These are phyloP conservation scores for Phrynocephalus vlangalii DNA, from an alignment of 2,797 vertebrate species.

Conservation along the genomic window DNA sequence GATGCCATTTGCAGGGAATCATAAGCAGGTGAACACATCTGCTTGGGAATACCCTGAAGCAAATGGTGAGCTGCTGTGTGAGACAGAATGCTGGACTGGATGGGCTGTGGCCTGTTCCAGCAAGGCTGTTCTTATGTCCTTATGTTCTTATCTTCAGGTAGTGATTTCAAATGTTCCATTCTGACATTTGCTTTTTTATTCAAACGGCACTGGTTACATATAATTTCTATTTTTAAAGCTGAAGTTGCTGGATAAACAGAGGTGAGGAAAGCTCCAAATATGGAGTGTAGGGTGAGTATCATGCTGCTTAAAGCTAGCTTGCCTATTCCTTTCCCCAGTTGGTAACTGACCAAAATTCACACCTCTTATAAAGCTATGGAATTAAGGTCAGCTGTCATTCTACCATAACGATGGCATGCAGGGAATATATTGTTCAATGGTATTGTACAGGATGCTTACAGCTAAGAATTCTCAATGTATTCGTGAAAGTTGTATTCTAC, in stretches of 20 bases:
- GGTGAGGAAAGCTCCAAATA: slow-evolving; percentile 10
- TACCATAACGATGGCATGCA: neutral
- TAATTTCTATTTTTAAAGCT: slow-evolving; percentile 46
- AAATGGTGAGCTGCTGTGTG: too few relatives aligned
- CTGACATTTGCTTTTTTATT: slow-evolving; percentile 25
- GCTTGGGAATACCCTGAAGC: too few relatives aligned
- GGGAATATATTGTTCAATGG: neutral
- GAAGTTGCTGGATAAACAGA: slow-evolving; percentile 5
- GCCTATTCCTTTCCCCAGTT: neutral
- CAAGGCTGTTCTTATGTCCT: too few relatives aligned
- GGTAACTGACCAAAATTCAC: slow-evolving; percentile 23
- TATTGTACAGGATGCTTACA: neutral
- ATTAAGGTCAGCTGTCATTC: slow-evolving; percentile 31
- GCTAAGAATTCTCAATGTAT: neutral
- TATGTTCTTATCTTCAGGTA: neutral
- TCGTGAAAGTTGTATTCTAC: neutral
- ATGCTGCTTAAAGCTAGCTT: neutral
- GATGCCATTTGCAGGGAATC: too few relatives aligned
- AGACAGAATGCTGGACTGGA: too few relatives aligned
- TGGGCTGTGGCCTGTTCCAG: too few relatives aligned
- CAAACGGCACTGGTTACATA: neutral
- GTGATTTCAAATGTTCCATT: slow-evolving; percentile 3
- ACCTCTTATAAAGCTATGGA: slow-evolving; percentile 16
- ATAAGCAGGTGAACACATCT: too few relatives aligned
- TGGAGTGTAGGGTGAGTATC: neutral